These are phyloP conservation scores for Varecia variegata DNA, from an alignment of 2,797 vertebrate genomes.

Conservation along the genomic window DNA sequence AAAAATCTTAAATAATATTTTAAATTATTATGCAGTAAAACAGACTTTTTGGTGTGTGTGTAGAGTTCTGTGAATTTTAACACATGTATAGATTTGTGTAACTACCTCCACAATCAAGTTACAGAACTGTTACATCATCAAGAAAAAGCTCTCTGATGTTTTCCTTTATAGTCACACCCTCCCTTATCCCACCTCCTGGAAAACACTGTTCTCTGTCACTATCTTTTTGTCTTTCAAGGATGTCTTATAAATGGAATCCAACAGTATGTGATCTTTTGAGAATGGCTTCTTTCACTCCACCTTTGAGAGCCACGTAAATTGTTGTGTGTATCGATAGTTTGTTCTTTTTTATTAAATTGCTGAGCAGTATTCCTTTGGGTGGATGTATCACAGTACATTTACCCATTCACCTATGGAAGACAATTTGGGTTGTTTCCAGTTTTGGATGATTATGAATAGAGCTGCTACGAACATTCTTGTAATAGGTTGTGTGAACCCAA, in stretches of 20 bases:
- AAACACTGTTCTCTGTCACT: not conserved
- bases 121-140: not conserved
- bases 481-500: not conserved
- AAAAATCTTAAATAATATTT: not conserved
- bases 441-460: not conserved
- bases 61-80: not conserved
- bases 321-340: not conserved
- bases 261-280: not conserved
- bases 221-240: not conserved
- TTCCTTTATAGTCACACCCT: not conserved
- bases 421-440: not conserved
- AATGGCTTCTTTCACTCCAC: not conserved
- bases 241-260: not conserved
- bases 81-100: not conserved
- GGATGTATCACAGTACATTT: accelerated
- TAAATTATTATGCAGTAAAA: not conserved
- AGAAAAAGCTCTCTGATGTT: not conserved
- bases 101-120: not conserved
- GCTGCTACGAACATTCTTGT: not conserved
- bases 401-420: not conserved
- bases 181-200: accelerated
- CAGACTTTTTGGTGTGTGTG: not conserved
- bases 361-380: not conserved
- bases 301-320: not conserved
- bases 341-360: not conserved